phyloP scores from a whole-genome alignment of 2,888 invertebrate genomes.

The Argyra leucocephala region DNA sequence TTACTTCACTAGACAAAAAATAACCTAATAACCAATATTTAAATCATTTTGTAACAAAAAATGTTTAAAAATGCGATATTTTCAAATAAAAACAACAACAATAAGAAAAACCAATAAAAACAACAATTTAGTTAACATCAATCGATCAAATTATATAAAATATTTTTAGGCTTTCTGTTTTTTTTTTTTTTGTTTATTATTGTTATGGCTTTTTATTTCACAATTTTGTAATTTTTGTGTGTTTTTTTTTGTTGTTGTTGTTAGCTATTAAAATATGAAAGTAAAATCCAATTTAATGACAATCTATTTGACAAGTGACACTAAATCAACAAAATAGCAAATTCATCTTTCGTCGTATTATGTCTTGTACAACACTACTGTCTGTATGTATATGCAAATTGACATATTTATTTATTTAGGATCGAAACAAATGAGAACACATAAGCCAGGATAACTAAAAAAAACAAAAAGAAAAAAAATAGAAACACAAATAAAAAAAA shows the following conservation, averaged over 20 bases:
- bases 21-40: too few relatives aligned
- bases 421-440: neutral
- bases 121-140: too few relatives aligned
- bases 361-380: too few relatives aligned
- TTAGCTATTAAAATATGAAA: neutral
- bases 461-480: neutral
- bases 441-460: neutral
- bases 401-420: neutral
- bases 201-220: too few relatives aligned
- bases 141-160: neutral
- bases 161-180: neutral
- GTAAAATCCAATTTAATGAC: slow-evolving; percentile 6
- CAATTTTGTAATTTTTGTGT: too few relatives aligned
- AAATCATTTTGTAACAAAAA: too few relatives aligned
- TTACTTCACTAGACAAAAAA: too few relatives aligned
- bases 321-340: slow-evolving; percentile 1
- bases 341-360: neutral
- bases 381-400: slow-evolving; percentile 2
- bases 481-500: neutral
- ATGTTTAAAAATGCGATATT: too few relatives aligned
- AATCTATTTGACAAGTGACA: neutral
- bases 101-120: neutral
- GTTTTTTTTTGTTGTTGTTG: neutral
- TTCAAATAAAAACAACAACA: too few relatives aligned
- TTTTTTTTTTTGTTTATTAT: too few relatives aligned